Percentiles rank a stretch among this genome's conserved stretches.
Conservation (phyloP, 2,113 vertebrate species). For the Tachycineta bicolor region DNA sequence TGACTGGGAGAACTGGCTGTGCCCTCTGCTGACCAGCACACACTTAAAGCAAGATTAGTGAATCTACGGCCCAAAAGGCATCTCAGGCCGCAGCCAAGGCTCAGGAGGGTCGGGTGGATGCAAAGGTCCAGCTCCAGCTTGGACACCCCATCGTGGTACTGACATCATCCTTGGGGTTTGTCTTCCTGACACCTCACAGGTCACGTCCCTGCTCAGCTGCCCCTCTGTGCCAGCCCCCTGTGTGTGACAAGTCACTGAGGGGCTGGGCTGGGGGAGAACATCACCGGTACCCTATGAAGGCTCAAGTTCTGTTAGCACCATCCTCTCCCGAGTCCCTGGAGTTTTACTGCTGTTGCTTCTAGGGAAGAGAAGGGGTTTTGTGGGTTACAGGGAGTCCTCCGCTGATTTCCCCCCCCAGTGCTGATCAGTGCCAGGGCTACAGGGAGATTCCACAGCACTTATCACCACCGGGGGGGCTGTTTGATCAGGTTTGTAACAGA, state of each 20-base stretch:
- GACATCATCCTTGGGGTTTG: neutral
- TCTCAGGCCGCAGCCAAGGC: conserved; percentile 1
- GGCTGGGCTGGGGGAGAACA: neutral
- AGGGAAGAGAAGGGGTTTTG: neutral
- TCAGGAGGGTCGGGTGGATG: neutral
- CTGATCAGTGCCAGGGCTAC: neutral
- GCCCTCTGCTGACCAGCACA: conserved; percentile 29
- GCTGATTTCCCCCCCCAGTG: neutral
- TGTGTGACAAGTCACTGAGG: neutral
- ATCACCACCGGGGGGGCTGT: neutral
- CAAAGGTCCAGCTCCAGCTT: neutral
- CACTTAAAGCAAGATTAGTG: conserved; percentile 1
- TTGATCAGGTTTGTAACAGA: neutral
- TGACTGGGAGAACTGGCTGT: conserved; percentile 37
- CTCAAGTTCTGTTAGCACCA: neutral
- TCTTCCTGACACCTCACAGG: neutral
- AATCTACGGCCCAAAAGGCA: conserved; percentile 2
- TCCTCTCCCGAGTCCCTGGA: neutral
- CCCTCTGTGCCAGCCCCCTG: neutral
- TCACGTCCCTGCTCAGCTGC: neutral
- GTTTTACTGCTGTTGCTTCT: neutral
- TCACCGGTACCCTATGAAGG: neutral
- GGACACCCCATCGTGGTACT: neutral
- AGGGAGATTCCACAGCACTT: neutral
- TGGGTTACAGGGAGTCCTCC: neutral